Evolutionary conservation across 2,113 vertebrate genomes (phyloP).

Genomic region (Dipodomys spectabilis): DNA sequence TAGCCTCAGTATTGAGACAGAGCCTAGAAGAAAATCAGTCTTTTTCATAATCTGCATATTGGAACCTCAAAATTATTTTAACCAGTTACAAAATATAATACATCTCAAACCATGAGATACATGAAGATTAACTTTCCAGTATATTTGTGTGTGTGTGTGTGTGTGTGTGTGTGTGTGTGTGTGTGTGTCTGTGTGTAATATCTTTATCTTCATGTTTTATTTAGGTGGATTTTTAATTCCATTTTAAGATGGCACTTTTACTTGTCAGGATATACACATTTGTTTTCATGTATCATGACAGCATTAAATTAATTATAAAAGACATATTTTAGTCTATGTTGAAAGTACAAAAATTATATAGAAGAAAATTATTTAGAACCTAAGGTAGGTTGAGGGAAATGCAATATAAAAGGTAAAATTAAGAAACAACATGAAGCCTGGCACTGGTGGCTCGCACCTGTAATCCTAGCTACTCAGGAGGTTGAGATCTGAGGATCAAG

Average conservation of each 20-base stretch:
- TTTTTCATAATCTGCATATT: neutral
- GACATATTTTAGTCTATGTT: neutral
- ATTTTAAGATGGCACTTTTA: neutral
- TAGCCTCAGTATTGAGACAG: no score
- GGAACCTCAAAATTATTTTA: slow-evolving; percentile 10
- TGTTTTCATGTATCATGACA: neutral
- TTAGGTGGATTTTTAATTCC: neutral
- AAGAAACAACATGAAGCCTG: neutral
- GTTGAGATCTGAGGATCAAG: no score
- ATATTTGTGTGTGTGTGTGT: neutral
- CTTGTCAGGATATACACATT: neutral
- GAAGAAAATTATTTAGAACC: slow-evolving; percentile 36
- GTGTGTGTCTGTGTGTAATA: neutral
- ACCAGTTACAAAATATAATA: neutral
- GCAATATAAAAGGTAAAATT: slow-evolving; percentile 7
- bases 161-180: no score
- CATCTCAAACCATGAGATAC: neutral
- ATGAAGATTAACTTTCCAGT: neutral
- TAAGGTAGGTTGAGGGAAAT: slow-evolving; percentile 31
- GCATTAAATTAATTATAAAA: neutral
- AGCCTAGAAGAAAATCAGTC: neutral
- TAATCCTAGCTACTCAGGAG: no score
- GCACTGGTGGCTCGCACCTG: no score
- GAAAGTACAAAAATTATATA: slow-evolving; percentile 4
- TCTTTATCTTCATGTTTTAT: slow-evolving; percentile 26